Base-by-base conservation (phyloP, 2,113 vertebrate genomes). In the Entomyzon cyanotis region DNA sequence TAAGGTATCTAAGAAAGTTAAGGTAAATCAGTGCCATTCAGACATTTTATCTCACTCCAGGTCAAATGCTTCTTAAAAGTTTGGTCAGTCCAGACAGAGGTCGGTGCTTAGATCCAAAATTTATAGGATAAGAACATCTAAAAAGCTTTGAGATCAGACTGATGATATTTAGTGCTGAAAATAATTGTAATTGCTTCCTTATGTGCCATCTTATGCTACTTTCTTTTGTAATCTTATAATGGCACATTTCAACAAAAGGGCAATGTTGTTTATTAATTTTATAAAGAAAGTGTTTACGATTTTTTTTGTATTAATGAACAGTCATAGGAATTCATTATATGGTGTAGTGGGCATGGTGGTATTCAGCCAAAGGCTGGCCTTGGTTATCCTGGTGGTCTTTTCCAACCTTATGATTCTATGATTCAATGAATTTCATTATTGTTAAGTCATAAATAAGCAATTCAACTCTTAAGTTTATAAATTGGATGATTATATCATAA, bases 321-420 rank as follows among this genome's bases (percentile, higher is more conserved):
- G 30, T 41, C 4, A 4, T 18, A 39, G 13, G 24, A 47, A 62
- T 55, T 73, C 20, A 55, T 55, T n/a, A 47, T 18, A 27, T 19
- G 10, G 21, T 62, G 68, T 62, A 68, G 11, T 1, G 0, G 24
- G 11, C 24, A 41, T 27, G 8, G 55, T 1, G 2, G 12, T 49
- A 16, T 23, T 76, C 47, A 52, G 37, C 21, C 33, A 25, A 89
- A 82, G 20, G 39, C 5, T 62, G 25, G 41, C 47, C 11, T 41
- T 47, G 5, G 67, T 46, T 13, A 62, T 76, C n/a, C 47, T 55
- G 4, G 4, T 27, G 9, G 16, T 27, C n/a, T 55, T 68, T 75
- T 68, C 20, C 41, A 89, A 83, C 30, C 14, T n/a, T 27, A 47
- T 35, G 30, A 62, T 53, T 41, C 47, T 55, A 58, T 33, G 25